Evolutionary conservation across 1,140 invertebrate species (phyloP), one percentile per base, ranked within the genome.

Genomic region (Thalassaphorura encarpata): DNA sequence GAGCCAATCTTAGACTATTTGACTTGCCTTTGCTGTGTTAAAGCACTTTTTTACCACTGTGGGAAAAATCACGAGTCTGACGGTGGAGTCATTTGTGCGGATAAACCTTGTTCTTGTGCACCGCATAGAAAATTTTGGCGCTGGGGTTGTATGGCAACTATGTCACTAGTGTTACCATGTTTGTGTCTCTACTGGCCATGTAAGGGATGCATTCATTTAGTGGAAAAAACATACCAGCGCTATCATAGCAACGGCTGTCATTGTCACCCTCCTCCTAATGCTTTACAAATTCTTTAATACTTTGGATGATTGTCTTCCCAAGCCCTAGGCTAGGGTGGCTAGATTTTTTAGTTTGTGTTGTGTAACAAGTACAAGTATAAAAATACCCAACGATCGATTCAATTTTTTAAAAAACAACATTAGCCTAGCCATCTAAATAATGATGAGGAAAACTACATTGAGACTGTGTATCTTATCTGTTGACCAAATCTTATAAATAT

Each of bases 121-220:
- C 82, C 85, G 0, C 78, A 81, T 54, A 72, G 80, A 23, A 76
- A 80, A 61, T 75, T 76, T 18, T 78, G 83, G 58, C 77, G 90
- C 48, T 92, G 89, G 89, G 81, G 83, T 54, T 91, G 88, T 71
- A 78, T 95, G 66, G 81, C 79, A 21, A 80, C 84, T 21, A 76
- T 92, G 61, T 78, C 87, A 31, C 71, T 88, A 61, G 76, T 83
- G 61, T 77, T 95, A 71, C 91, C 91, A 58, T 94, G 90, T 72
- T 76, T 95, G 56, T 83, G 85, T 71, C 85, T 86, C 69, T 95
- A 95, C 73, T 93, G 88, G 87, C 91, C 91, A 52, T 78, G 91
- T 69, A 80, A 83, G 67, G 86, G 83, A 26, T 84, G 81, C 70
- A 81, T 89, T 60, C 79, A 80, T 54, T 73, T 82, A 48, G 83